Conservation (phyloP, 2,113 vertebrate genomes). For the Aegotheles bennettii region DNA sequence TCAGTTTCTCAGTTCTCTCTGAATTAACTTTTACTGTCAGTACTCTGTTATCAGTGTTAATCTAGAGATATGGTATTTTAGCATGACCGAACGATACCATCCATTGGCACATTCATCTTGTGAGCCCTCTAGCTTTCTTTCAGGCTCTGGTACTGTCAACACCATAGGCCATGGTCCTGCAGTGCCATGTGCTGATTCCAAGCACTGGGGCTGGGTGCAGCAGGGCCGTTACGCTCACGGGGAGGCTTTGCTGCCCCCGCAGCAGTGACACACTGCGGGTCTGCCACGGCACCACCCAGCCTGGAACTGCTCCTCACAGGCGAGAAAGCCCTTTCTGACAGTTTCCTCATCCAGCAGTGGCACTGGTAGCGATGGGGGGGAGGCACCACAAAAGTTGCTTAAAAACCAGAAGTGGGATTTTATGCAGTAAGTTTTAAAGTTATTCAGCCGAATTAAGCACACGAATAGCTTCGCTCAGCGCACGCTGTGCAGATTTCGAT, state of each 20-base stretch:
- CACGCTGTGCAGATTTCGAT: too few relatives aligned
- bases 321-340: not conserved
- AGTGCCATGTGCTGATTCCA: not conserved
- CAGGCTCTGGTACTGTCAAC: not conserved
- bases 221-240: not conserved
- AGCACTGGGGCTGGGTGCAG: rapidly evolving
- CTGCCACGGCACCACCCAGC: rapidly evolving
- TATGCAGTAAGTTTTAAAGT: not conserved
- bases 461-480: not conserved
- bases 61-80: not conserved
- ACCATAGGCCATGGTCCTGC: not conserved
- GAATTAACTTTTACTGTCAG: not conserved
- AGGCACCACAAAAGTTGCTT: not conserved
- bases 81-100: not conserved
- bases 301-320: rapidly evolving
- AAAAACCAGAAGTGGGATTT: not conserved
- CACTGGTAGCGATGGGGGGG: not conserved
- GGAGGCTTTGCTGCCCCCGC: too few relatives aligned
- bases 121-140: not conserved
- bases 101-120: not conserved
- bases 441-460: not conserved
- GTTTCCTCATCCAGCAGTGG: not conserved
- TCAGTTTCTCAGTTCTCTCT: not conserved
- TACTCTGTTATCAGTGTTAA: not conserved
- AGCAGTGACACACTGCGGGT: rapidly evolving